Conservation (phyloP, 2,888 invertebrate species). For the Sarcophaga variegata region DNA sequence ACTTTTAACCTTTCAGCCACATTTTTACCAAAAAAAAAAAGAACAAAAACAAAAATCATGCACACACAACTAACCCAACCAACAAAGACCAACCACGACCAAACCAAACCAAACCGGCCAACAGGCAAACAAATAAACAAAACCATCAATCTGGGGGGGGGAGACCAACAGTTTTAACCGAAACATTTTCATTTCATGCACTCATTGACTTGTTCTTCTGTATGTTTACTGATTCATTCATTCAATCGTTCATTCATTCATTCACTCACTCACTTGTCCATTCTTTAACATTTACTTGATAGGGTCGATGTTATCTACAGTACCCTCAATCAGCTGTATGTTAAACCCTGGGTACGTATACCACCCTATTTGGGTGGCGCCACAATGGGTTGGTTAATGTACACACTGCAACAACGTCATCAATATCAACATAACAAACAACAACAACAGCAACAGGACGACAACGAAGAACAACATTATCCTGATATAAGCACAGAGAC, state of each 20-base stretch:
- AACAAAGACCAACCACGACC: constrained; percentile 4
- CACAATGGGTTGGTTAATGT: constrained; percentile 75
- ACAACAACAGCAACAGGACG: constrained; percentile 18
- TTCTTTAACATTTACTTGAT: constrained; percentile 56
- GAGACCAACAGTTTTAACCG: constrained; percentile 23
- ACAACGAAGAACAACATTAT: constrained; percentile 30
- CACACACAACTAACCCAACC: constrained; percentile 5
- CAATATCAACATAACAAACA: constrained; percentile 8
- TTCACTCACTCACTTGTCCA: constrained; percentile 12
- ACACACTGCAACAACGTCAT: constrained; percentile 54
- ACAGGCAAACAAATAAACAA: constrained; percentile 39
- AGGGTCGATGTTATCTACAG: constrained; percentile 76
- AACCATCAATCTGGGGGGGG: constrained; percentile 45
- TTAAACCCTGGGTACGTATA: constrained; percentile 76
- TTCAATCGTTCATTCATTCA: neutral
- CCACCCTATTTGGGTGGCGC: constrained; percentile 77
- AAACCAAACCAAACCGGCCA: constrained; percentile 16
- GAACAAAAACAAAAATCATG: constrained; percentile 9
- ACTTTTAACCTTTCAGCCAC: constrained; percentile 19
- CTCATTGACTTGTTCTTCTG: neutral
- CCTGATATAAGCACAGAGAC: constrained; percentile 27
- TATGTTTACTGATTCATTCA: neutral
- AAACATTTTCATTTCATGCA: constrained; percentile 41
- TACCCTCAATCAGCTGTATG: constrained; percentile 76
- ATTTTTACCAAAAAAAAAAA: constrained; percentile 1